Percentiles rank a stretch among this genome's conserved stretches.
phyloP scores from a whole-genome alignment of 2,113 vertebrate species.

The Verasper variegatus region DNA sequence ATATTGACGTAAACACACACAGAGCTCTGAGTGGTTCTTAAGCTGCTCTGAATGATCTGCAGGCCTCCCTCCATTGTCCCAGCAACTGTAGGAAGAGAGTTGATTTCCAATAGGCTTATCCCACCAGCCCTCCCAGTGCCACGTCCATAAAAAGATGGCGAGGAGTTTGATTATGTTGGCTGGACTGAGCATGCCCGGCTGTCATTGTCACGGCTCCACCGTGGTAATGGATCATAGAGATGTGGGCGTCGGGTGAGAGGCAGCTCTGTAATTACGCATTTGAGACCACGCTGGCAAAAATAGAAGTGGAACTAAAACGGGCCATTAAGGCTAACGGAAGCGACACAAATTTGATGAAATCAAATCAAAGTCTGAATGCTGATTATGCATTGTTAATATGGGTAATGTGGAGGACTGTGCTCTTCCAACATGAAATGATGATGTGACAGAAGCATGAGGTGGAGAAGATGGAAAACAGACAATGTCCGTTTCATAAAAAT shows the following conservation, averaged over 20 bases:
- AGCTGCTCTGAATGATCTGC: conserved; percentile 57
- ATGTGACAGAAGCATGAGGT: background rate
- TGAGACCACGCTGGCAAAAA: conserved; percentile 48
- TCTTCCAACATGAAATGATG: background rate
- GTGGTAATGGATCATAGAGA: conserved; percentile 54
- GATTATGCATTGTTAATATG: background rate
- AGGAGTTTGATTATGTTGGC: conserved; percentile 47
- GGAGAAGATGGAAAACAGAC: background rate
- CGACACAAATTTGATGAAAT: conserved; percentile 25
- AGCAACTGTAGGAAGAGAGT: conserved; percentile 51
- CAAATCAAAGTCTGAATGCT: background rate
- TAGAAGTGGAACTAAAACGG: conserved; percentile 59
- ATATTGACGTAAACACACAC: conserved; percentile 65
- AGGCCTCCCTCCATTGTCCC: conserved; percentile 57
- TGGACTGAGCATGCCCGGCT: conserved; percentile 27
- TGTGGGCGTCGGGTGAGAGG: conserved; percentile 43
- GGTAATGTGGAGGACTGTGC: conserved; percentile 7
- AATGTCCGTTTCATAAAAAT: background rate
- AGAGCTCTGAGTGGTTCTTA: conserved; percentile 56
- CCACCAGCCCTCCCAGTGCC: conserved; percentile 51
- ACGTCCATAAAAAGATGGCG: conserved; percentile 38
- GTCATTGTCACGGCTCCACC: conserved; percentile 29
- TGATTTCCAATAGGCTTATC: conserved; percentile 67
- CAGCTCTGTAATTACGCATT: conserved; percentile 56
- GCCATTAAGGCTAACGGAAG: conserved; percentile 19